Percentiles rank a stretch among this genome's conserved stretches.
These are phyloP conservation scores for Neria commutata DNA, from an alignment of 2,888 invertebrate genomes.

Conservation along the genomic window DNA sequence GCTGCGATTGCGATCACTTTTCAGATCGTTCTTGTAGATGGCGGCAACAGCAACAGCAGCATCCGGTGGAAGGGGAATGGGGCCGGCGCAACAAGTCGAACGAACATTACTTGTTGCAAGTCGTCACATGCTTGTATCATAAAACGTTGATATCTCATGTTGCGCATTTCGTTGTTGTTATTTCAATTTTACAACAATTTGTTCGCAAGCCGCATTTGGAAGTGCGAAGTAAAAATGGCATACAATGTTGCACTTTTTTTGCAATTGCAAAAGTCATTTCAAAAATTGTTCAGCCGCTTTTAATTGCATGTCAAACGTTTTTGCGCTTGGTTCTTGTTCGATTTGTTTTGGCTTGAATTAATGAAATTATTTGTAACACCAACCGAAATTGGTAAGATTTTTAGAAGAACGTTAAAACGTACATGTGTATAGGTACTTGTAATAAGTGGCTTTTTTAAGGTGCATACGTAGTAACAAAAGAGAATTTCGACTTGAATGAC, in stretches of 20 bases:
- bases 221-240: constrained; percentile 30
- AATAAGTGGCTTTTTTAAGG: too few relatives aligned
- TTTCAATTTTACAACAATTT: constrained; percentile 24
- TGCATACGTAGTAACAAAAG: too few relatives aligned
- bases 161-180: not conserved
- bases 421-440: too few relatives aligned
- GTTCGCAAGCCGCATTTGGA: constrained; percentile 24
- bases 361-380: not conserved
- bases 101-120: not conserved
- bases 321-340: not conserved
- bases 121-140: not conserved
- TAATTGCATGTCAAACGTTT: not conserved
- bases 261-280: not conserved
- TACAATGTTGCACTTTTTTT: too few relatives aligned
- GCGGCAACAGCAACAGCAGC: not conserved
- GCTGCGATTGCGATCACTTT: too few relatives aligned
- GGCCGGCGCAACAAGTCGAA: not conserved
- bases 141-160: not conserved
- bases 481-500: too few relatives aligned
- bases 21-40: too few relatives aligned
- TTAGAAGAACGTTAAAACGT: too few relatives aligned
- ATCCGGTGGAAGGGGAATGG: not conserved
- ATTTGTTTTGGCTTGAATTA: not conserved
- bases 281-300: not conserved
- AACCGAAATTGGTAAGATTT: not conserved